Evolutionary conservation across 2,797 vertebrate species (phyloP).

Genomic region (Crenichthys baileyi): DNA sequence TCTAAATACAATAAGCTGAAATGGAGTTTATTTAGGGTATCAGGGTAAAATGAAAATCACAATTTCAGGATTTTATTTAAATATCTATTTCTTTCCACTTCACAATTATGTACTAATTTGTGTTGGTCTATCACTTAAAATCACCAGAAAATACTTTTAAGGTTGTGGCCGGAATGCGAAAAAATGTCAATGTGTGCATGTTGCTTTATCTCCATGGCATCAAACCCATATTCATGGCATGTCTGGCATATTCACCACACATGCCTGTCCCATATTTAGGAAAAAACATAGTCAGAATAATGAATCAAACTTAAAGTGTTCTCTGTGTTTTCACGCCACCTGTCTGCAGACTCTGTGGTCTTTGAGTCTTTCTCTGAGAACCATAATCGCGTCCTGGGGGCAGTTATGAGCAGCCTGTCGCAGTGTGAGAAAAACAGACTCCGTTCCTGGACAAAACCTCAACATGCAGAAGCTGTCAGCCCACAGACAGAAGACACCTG

Average conservation of each 20-base stretch:
- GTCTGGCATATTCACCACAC: neutral
- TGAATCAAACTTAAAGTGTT: neutral
- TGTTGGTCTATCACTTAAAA: neutral
- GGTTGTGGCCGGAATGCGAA: neutral
- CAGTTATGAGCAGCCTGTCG: slow-evolving; percentile 55
- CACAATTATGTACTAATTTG: neutral
- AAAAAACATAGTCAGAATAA: neutral
- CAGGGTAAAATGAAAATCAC: neutral
- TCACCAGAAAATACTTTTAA: neutral
- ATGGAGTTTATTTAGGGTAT: neutral
- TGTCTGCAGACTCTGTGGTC: slow-evolving; percentile 74
- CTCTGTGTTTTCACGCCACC: slow-evolving; percentile 68
- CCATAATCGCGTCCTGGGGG: slow-evolving; percentile 73
- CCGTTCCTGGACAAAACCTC: slow-evolving; percentile 76
- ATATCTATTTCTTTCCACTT: neutral
- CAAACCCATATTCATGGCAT: neutral
- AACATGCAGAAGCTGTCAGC: slow-evolving; percentile 71
- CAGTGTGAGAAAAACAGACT: slow-evolving; percentile 79
- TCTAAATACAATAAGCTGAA: neutral
- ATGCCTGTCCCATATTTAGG: neutral
- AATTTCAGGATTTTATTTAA: neutral
- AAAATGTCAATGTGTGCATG: neutral
- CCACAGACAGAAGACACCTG: slow-evolving; percentile 79
- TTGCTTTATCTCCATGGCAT: slow-evolving; percentile 17
- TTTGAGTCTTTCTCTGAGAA: slow-evolving; percentile 82